phyloP scores from a whole-genome alignment of 1,140 invertebrate species.

The Aphelenchoides fujianensis region DNA sequence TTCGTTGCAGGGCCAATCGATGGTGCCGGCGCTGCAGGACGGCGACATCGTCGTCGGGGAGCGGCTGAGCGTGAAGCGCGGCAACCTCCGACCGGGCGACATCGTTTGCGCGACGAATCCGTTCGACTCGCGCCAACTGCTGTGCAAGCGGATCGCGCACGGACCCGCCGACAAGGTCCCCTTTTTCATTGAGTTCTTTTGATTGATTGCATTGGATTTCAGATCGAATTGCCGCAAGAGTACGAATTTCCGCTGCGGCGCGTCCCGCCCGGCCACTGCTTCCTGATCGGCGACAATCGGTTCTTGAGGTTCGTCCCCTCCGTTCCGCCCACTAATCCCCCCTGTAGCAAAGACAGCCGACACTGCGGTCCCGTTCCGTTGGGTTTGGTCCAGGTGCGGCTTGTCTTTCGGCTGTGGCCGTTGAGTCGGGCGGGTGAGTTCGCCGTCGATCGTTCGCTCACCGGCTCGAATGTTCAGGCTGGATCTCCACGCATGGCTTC shows the following conservation, averaged over 20 bases:
- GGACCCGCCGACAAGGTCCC: slow-evolving; percentile 11
- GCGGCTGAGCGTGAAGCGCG: slow-evolving; percentile 14
- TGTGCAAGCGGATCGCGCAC: slow-evolving; percentile 32
- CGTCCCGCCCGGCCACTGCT: slow-evolving; percentile 80
- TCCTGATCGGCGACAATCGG: slow-evolving; percentile 85
- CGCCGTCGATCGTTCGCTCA: too few species aligned
- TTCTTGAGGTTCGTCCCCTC: neutral
- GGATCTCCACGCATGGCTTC: slow-evolving; percentile 1
- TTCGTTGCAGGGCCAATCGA: too few species aligned
- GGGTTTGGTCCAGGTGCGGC: slow-evolving; percentile 65
- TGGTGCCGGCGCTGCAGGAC: slow-evolving; percentile 31
- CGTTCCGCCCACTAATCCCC: too few species aligned
- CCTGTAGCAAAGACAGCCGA: slow-evolving; percentile 71
- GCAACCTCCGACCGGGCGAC: slow-evolving; percentile 19
- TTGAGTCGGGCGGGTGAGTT: slow-evolving; percentile 21
- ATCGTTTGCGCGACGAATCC: slow-evolving; percentile 33
- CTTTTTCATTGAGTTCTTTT: too few species aligned
- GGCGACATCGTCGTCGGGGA: slow-evolving; percentile 30
- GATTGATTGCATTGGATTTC: slow-evolving; percentile 3
- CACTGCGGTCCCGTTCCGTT: slow-evolving; percentile 83
- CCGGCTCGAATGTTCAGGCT: neutral
- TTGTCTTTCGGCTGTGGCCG: slow-evolving; percentile 30
- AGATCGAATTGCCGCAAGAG: slow-evolving; percentile 6
- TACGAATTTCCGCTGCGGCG: slow-evolving; percentile 24
- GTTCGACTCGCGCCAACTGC: slow-evolving; percentile 2